A percentile compares a stretch with the other conserved stretches of the same genome.
phyloP scores from a whole-genome alignment of 2,113 vertebrate genomes.

The Ibidorhyncha struthersii region DNA sequence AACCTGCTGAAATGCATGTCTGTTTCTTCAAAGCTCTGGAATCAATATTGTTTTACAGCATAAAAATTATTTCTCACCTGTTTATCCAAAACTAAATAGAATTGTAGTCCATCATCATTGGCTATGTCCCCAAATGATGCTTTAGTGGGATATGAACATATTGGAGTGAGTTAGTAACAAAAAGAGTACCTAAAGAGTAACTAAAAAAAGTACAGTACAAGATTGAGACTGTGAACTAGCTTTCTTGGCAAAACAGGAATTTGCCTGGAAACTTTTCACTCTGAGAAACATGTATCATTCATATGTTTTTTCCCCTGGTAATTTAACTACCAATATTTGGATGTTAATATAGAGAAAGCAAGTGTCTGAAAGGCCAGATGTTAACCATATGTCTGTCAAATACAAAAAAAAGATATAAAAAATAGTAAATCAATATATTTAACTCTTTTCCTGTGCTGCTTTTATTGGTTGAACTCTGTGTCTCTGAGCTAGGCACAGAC shows the following conservation, averaged over 20 bases:
- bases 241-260: background rate
- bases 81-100: background rate
- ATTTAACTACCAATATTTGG: conserved; percentile 12
- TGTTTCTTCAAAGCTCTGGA: background rate
- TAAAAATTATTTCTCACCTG: background rate
- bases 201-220: background rate
- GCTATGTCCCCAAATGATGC: background rate
- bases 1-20: background rate
- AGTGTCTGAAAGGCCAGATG: conserved; percentile 39
- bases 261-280: background rate
- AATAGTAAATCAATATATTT: background rate
- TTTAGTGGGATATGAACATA: background rate
- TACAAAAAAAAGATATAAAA: background rate
- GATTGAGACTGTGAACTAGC: background rate
- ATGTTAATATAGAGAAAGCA: background rate
- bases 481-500: background rate
- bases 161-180: background rate
- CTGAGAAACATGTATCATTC: background rate
- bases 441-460: background rate
- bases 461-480: background rate
- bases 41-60: background rate
- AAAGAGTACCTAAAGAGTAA: too few species aligned
- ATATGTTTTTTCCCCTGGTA: background rate
- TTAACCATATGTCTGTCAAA: background rate
- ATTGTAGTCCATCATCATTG: background rate